Evolutionary conservation across 2,888 invertebrate species (phyloP).

Genomic region (Lomographa bimaculata): DNA sequence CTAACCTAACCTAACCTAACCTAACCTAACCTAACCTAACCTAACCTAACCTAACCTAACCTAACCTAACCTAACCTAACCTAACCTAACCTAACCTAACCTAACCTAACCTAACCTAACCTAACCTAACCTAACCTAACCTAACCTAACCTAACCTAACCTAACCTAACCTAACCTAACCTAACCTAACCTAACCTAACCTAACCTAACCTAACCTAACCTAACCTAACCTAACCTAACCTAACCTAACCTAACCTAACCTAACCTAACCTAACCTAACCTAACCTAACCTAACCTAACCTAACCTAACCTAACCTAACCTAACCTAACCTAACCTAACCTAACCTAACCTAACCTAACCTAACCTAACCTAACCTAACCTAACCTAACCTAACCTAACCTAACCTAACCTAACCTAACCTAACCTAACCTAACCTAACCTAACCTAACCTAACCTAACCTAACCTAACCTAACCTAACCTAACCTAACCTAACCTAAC

Average conservation of each 20-base stretch:
- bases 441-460: slow-evolving; percentile 21
- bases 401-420: slow-evolving; percentile 21
- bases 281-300: slow-evolving; percentile 22
- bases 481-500: slow-evolving; percentile 12
- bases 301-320: slow-evolving; percentile 14
- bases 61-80: slow-evolving; percentile 10
- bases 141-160: too few relatives aligned
- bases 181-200: too few relatives aligned
- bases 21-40: slow-evolving; percentile 12
- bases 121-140: slow-evolving; percentile 20
- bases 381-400: slow-evolving; percentile 19
- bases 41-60: slow-evolving; percentile 12
- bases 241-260: too few relatives aligned
- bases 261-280: slow-evolving; percentile 19
- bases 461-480: slow-evolving; percentile 18
- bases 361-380: too few relatives aligned
- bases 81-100: slow-evolving; percentile 11
- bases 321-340: slow-evolving; percentile 17
- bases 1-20: too few relatives aligned
- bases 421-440: slow-evolving; percentile 21
- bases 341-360: slow-evolving; percentile 14
- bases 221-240: slow-evolving; percentile 23
- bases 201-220: slow-evolving; percentile 21
- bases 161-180: too few relatives aligned
- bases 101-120: slow-evolving; percentile 21